phyloP scores from a whole-genome alignment of 2,113 vertebrate species.

The Meleagris gallopavo region DNA sequence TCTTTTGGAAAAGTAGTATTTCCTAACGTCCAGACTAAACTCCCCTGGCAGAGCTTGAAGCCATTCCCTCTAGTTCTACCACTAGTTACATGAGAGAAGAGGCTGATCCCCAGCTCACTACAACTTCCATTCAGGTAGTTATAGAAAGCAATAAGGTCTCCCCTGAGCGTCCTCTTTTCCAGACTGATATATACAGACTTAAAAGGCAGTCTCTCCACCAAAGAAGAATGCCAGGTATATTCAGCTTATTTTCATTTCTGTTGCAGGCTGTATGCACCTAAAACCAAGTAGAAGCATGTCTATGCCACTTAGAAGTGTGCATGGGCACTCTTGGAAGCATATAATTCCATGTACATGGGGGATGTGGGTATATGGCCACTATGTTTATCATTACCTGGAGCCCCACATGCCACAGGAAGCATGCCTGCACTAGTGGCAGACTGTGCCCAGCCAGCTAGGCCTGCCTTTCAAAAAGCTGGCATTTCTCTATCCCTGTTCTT shows the following conservation, averaged over 20 bases:
- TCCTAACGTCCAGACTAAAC: too few species aligned
- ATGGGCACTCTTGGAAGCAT: not conserved
- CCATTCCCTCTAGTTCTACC: too few species aligned
- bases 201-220: not conserved
- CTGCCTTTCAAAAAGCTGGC: not conserved
- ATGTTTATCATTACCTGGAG: not conserved
- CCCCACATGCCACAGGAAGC: not conserved
- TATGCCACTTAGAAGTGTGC: accelerated
- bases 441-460: not conserved
- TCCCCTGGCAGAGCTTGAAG: too few species aligned
- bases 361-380: not conserved
- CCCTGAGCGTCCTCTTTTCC: too few species aligned
- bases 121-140: too few species aligned
- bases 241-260: not conserved
- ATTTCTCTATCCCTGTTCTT: not conserved
- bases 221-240: not conserved
- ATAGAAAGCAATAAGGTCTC: too few species aligned
- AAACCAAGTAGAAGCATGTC: not conserved
- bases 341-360: not conserved
- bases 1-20: too few species aligned
- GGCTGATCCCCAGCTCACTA: too few species aligned
- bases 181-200: not conserved
- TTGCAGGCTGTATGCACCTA: not conserved
- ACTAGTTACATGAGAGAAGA: too few species aligned
- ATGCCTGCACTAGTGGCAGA: not conserved